Conservation (phyloP, 2,797 vertebrate genomes). For the Lithobates pipiens region DNA sequence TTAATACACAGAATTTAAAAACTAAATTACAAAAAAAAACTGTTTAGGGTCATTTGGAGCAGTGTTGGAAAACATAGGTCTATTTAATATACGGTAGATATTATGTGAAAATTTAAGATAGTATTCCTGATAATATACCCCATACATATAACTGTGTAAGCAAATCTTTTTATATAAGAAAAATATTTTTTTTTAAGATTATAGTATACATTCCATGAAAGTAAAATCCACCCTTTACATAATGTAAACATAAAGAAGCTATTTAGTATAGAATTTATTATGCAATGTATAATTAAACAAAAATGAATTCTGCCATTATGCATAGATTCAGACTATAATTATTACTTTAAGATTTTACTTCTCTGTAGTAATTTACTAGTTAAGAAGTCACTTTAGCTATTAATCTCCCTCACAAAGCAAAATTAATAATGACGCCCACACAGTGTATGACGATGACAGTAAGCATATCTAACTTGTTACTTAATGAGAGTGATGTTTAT, state of each 20-base stretch:
- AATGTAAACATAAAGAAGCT: neutral
- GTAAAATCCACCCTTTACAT: neutral
- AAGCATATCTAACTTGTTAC: neutral
- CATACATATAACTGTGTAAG: neutral
- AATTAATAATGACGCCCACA: neutral
- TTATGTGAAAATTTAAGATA: neutral
- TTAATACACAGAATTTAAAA: too few species aligned
- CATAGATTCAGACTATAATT: constrained; percentile 36
- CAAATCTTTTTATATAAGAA: neutral
- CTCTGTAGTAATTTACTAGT: neutral
- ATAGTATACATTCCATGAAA: neutral
- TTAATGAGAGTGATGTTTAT: neutral
- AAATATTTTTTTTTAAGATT: neutral
- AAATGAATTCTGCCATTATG: constrained; percentile 4
- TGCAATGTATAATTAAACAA: constrained; percentile 21
- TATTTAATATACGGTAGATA: neutral
- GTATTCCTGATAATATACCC: neutral
- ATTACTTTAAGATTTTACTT: neutral
- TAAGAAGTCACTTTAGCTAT: constrained; percentile 16
- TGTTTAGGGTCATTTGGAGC: neutral
- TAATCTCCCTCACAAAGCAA: neutral
- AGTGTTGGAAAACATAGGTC: neutral
- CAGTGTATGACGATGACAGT: neutral
- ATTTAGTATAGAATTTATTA: neutral
- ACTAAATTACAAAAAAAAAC: neutral